Evolutionary conservation across 1,140 invertebrate species (phyloP).

Genomic region (Drosophila bocqueti): DNA sequence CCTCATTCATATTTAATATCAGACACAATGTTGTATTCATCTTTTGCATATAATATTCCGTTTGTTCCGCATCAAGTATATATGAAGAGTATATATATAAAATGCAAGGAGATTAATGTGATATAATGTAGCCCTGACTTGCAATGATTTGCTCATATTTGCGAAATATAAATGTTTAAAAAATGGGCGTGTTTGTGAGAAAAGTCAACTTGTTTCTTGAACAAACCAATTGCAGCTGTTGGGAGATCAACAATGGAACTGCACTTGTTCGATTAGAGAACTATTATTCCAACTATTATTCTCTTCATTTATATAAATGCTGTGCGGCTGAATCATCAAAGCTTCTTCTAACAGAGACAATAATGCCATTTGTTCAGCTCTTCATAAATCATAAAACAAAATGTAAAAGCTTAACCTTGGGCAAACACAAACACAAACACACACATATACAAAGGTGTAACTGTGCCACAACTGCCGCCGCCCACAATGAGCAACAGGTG

Average conservation of each 20-base stretch:
- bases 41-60: conserved; percentile 24
- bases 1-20: conserved; percentile 64
- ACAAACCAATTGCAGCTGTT: conserved; percentile 25
- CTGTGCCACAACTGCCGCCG: conserved; percentile 39
- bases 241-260: conserved; percentile 2
- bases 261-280: conserved; percentile 24
- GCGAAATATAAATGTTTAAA: conserved; percentile 1
- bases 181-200: background rate
- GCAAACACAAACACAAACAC: conserved; percentile 22
- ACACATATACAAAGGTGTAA: conserved; percentile 4
- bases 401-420: conserved; percentile 61
- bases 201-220: conserved; percentile 9
- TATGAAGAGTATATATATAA: background rate
- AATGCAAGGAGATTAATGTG: conserved; percentile 41
- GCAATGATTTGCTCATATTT: conserved; percentile 38
- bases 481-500: conserved; percentile 66
- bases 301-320: conserved; percentile 3
- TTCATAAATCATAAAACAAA: conserved; percentile 41
- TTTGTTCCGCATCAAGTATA: conserved; percentile 44
- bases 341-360: conserved; percentile 17
- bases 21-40: conserved; percentile 35
- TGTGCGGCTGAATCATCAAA: conserved; percentile 32
- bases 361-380: conserved; percentile 29
- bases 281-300: conserved; percentile 2
- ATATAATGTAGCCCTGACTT: conserved; percentile 31